A percentile compares a stretch with the other conserved stretches of the same genome.
phyloP scores from a whole-genome alignment of 2,113 vertebrate species.

The Gila orcuttii region DNA sequence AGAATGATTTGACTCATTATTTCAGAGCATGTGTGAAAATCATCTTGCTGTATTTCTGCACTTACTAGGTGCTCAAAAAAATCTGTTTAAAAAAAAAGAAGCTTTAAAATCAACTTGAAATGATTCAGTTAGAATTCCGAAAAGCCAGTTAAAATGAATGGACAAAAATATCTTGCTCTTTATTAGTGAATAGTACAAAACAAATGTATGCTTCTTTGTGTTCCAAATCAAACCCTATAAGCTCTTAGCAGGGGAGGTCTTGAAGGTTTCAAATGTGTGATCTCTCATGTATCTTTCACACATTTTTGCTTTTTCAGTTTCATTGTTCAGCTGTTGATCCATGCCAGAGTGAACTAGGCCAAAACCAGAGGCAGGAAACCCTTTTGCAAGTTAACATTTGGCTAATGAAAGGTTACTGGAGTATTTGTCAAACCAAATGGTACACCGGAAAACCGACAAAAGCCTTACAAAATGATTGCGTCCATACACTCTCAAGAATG shows the following conservation, averaged over 20 bases:
- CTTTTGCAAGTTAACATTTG: conserved; percentile 12
- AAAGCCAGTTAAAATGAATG: neutral
- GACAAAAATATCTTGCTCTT: neutral
- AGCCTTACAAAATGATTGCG: neutral
- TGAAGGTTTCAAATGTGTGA: neutral
- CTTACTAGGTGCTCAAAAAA: neutral
- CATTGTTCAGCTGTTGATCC: conserved; percentile 16
- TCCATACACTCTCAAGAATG: conserved; percentile 7
- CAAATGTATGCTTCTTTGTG: neutral
- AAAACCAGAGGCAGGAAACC: neutral
- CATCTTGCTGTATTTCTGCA: neutral
- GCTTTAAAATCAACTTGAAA: neutral
- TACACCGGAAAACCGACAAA: neutral
- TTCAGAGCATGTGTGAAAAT: neutral
- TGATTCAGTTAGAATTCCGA: neutral
- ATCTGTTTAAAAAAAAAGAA: too few relatives aligned
- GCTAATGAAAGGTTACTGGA: neutral
- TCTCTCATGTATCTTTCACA: neutral
- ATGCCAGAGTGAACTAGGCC: conserved; percentile 8
- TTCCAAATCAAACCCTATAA: neutral
- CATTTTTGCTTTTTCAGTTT: conserved; percentile 18
- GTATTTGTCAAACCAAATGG: neutral
- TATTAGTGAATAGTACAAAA: neutral
- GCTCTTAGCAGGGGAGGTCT: neutral
- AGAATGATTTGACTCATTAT: neutral